Conservation (phyloP, 35 echinoderm and acorn worm species). For the Ptychodera flava region DNA sequence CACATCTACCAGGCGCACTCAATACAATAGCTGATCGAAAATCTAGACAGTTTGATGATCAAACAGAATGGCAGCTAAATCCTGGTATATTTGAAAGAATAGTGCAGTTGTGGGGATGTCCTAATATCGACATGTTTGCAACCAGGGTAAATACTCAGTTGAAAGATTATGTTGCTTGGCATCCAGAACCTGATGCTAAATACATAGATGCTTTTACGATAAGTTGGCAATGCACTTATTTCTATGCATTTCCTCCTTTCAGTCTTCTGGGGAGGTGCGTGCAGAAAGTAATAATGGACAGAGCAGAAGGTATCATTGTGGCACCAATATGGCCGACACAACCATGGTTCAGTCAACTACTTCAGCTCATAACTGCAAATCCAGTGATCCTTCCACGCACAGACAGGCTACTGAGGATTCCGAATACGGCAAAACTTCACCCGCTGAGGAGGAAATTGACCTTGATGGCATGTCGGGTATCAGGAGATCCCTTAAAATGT, state of each 20-base stretch:
- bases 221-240: constrained; percentile 16
- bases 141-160: constrained; percentile 42
- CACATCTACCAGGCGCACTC: constrained; percentile 28
- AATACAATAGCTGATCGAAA: constrained; percentile 42
- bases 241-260: constrained; percentile 49
- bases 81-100: constrained; percentile 20
- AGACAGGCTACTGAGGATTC: neutral
- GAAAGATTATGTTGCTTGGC: constrained; percentile 34
- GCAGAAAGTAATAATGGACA: constrained; percentile 10
- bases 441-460: too few species aligned
- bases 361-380: neutral
- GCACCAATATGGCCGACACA: constrained; percentile 16
- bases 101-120: constrained; percentile 12
- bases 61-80: constrained; percentile 39
- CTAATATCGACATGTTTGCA: constrained; percentile 51
- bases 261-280: constrained; percentile 30
- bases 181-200: constrained; percentile 36
- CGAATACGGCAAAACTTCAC: too few species aligned
- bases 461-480: constrained; percentile 37
- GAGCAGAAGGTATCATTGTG: neutral
- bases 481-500: constrained; percentile 10
- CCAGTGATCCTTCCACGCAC: neutral
- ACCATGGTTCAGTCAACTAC: neutral
- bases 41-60: constrained; percentile 40
- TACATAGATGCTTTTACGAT: constrained; percentile 37